Evolutionary conservation across 1,140 invertebrate species (phyloP).

Genomic region (Nomia melanderi): DNA sequence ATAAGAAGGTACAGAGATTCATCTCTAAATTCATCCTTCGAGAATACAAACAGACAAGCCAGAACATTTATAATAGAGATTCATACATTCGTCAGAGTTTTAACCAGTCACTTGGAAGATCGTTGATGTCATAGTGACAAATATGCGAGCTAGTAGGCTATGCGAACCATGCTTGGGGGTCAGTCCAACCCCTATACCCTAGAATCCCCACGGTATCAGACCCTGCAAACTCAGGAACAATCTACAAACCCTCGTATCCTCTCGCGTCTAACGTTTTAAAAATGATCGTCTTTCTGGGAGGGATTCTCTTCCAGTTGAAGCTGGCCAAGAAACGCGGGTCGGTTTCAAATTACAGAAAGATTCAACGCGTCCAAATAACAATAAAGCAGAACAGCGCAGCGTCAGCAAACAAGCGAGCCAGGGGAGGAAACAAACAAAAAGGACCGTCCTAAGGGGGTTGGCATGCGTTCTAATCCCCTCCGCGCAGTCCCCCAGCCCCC

Average conservation of each 20-base stretch:
- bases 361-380: conserved; percentile 27
- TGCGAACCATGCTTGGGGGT: not conserved
- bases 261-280: not conserved
- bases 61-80: not conserved
- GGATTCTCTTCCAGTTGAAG: not conserved
- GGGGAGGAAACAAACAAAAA: not conserved
- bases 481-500: no score
- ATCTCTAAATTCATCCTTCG: no score
- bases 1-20: no score
- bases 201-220: not conserved
- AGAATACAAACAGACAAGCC: no score
- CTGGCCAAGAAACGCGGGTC: no score
- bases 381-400: not conserved
- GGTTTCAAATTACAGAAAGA: conserved; percentile 5
- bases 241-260: not conserved
- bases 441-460: not conserved
- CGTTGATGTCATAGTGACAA: not conserved
- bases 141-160: not conserved
- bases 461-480: conserved; percentile 10
- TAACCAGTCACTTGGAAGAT: not conserved
- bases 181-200: not conserved
- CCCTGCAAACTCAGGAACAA: not conserved
- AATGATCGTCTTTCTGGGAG: not conserved
- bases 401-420: not conserved
- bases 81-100: not conserved